These are phyloP conservation scores for Conomelus anceps DNA, from an alignment of 2,888 invertebrate genomes.

Conservation along the genomic window DNA sequence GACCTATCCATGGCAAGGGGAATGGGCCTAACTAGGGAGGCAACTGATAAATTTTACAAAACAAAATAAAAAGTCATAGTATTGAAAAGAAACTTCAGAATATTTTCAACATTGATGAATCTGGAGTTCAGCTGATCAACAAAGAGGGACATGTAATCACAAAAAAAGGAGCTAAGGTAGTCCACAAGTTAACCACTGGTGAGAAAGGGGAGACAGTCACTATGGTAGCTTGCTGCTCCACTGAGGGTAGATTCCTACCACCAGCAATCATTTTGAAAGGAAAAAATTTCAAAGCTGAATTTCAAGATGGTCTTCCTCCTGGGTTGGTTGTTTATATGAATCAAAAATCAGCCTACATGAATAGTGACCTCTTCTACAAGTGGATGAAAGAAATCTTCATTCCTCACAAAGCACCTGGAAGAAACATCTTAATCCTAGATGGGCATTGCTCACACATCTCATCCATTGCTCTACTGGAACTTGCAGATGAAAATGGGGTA, in stretches of 20 bases:
- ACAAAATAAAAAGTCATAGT: neutral
- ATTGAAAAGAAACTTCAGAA: neutral
- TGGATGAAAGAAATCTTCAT: neutral
- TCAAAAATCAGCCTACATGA: neutral
- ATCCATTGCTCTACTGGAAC: neutral
- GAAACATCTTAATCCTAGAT: neutral
- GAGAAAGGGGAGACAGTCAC: slow-evolving; percentile 16
- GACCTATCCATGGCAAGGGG: neutral
- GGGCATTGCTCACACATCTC: slow-evolving; percentile 1
- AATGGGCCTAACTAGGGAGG: neutral
- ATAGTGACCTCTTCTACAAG: neutral
- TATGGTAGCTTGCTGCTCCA: slow-evolving; percentile 8
- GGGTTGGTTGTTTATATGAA: neutral
- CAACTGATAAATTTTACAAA: neutral
- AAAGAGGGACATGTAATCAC: neutral
- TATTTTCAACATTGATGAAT: neutral
- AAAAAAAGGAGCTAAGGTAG: neutral
- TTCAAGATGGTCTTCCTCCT: too few relatives aligned
- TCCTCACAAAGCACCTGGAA: neutral
- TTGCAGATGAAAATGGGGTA: slow-evolving; percentile 1
- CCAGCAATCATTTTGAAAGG: neutral
- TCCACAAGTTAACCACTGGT: slow-evolving; percentile 1
- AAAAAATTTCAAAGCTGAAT: neutral
- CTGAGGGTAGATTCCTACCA: neutral
- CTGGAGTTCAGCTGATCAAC: neutral